These are phyloP conservation scores for Myotis findleyi DNA, from an alignment of 2,797 vertebrate genomes.

Conservation along the genomic window DNA sequence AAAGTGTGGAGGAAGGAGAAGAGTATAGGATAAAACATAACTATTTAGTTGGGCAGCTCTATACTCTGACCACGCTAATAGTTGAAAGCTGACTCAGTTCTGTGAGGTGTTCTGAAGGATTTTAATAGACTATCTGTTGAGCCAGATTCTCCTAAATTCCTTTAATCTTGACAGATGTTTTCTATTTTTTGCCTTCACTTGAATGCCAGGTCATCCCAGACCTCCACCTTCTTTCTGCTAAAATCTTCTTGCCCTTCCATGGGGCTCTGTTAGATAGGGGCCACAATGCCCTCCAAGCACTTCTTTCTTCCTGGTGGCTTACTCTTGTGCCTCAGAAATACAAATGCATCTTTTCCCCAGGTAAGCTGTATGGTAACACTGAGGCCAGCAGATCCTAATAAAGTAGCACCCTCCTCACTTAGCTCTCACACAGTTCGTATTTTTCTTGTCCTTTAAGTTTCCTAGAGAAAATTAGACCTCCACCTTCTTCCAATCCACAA, in stretches of 20 bases:
- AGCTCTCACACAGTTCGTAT: not conserved
- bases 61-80: not conserved
- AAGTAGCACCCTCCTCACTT: not conserved
- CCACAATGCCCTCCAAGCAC: too few relatives aligned
- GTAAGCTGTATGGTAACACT: not conserved
- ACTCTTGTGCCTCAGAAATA: not conserved
- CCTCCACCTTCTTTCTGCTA: not conserved
- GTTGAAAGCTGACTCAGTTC: not conserved
- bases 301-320: not conserved
- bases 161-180: not conserved
- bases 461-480: not conserved
- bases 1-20: not conserved
- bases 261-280: not conserved
- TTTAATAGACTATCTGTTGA: not conserved
- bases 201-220: not conserved
- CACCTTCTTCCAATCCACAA: not conserved
- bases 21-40: not conserved
- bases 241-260: not conserved
- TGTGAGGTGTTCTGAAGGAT: not conserved
- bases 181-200: not conserved
- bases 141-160: not conserved
- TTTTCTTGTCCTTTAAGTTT: not conserved
- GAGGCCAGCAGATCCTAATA: not conserved
- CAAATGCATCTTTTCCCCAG: not conserved
- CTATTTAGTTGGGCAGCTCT: not conserved